Conservation (phyloP, 2,888 invertebrate genomes). For the Rhodophaea formosa region DNA sequence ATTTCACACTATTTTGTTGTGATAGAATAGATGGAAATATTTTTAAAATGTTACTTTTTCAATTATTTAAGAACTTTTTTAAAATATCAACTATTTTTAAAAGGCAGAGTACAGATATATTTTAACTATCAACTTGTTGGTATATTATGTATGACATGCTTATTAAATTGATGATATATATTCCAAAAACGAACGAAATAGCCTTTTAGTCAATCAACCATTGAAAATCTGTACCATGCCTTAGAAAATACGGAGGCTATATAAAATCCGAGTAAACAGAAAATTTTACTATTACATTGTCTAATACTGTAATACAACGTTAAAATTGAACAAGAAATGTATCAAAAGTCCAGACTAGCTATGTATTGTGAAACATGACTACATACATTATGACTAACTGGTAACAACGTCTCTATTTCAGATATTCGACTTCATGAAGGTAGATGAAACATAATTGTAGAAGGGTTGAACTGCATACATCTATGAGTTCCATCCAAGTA, state of each 20-base stretch:
- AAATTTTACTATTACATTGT: neutral
- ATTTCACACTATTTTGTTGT: neutral
- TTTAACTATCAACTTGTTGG: too few species aligned
- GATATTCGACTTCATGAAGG: constrained; percentile 1
- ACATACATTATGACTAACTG: constrained; percentile 56
- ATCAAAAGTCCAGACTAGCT: constrained; percentile 21
- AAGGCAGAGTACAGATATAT: constrained; percentile 1
- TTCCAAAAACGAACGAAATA: too few species aligned
- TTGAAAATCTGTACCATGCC: constrained; percentile 2
- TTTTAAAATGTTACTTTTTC: constrained; percentile 1
- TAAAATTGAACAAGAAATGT: constrained; percentile 6
- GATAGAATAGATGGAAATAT: neutral
- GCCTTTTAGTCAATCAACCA: too few species aligned
- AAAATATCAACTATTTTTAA: neutral
- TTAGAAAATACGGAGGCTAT: neutral
- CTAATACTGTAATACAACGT: neutral
- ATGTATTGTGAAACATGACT: constrained; percentile 25
- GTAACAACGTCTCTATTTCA: constrained; percentile 62
- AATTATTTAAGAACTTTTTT: neutral
- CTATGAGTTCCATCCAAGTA: too few species aligned
- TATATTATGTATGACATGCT: neutral
- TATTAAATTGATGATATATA: too few species aligned
- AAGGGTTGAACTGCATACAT: too few species aligned
- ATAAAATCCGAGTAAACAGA: neutral
- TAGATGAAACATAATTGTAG: neutral